A percentile compares a stretch with the other conserved stretches of the same genome.
These are phyloP conservation scores for Galemys pyrenaicus DNA, from an alignment of 2,113 vertebrate species.

Conservation along the genomic window DNA sequence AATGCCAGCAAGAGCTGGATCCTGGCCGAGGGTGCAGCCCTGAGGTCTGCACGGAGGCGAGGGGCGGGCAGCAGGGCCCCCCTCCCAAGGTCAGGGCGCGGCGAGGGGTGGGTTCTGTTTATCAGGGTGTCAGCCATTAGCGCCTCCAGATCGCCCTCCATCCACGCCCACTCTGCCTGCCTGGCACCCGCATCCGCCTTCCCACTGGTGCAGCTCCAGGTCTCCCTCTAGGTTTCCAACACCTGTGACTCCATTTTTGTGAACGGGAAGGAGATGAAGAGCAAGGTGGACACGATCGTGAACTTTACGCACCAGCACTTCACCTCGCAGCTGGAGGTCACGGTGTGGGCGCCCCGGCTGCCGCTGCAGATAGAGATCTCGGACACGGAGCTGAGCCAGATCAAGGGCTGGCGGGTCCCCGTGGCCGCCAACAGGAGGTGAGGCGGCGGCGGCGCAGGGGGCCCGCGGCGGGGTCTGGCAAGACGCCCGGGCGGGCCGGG, in stretches of 20 bases:
- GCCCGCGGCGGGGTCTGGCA: too few species aligned
- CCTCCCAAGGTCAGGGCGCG: too few species aligned
- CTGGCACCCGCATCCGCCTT: neutral
- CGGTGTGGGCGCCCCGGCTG: slow-evolving; percentile 94
- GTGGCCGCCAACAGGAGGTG: slow-evolving; percentile 94
- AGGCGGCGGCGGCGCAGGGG: too few species aligned
- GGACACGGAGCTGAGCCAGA: slow-evolving; percentile 96
- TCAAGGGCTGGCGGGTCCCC: slow-evolving; percentile 97
- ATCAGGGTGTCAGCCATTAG: too few species aligned
- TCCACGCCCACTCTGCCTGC: rapidly evolving
- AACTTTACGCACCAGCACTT: slow-evolving; percentile 97
- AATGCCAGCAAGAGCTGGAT: too few species aligned
- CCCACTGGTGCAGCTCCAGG: neutral
- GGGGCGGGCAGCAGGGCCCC: too few species aligned
- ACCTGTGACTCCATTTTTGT: slow-evolving; percentile 93
- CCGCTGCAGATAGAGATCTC: slow-evolving; percentile 97
- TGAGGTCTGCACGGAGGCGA: too few species aligned
- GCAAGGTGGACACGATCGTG: slow-evolving; percentile 90
- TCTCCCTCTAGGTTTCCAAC: slow-evolving; percentile 88
- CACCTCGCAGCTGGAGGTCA: slow-evolving; percentile 92
- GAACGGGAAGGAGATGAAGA: slow-evolving; percentile 97
- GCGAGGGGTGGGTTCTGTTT: too few species aligned
- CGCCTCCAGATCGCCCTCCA: too few species aligned
- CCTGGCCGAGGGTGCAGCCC: too few species aligned
- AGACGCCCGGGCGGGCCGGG: rapidly evolving